Evolutionary conservation across 2,888 invertebrate genomes (phyloP), one percentile per base, ranked within the genome.

Genomic region (Nephrotoma guestfalica): DNA sequence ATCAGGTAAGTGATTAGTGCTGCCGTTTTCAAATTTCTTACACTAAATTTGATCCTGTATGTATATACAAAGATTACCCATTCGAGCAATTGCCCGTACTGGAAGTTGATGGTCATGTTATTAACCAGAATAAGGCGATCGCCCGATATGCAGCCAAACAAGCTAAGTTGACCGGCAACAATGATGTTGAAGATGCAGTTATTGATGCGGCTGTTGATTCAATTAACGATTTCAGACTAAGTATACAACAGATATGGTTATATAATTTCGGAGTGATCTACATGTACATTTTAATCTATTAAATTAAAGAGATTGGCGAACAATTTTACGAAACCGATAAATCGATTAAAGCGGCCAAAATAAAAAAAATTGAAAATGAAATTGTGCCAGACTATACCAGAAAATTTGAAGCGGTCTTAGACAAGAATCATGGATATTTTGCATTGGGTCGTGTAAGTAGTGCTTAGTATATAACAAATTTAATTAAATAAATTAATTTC

Each of bases 171-270:
- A 89, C 89, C 86, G 93, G 93, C 15, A 91, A 90, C 41, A 89
- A 92, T 86, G 92, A 92, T 86, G 92, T 92, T 91, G 93, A 93
- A 89, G 90, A 91, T 88, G 89, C 93, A 71, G 91, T 92, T 89
- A 93, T 93, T 86, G 93, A 93, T 88, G 89, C 92, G 0, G 90
- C 91, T 6, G 92, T 92, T 13, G 93, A 93, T 87, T 93, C 92
- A 0, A 90, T 93, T 86, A 91, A 91, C 87, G 93, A 93, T 88
- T 89, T 93, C 84, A 92, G 93, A 86, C 11, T 86, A 18, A 92
- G 93, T 93, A 30, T 3, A 47, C 13, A 13, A 13, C 2, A 4
- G 13, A 47, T 13, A 2, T 13, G 13, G 0, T 13, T 13, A 13
- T n/a, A 47, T 30, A 47, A 13, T 47, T 9, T n/a, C 0, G 47